Base-by-base conservation (phyloP, 2,888 invertebrate species). In the Xylota segnis region DNA sequence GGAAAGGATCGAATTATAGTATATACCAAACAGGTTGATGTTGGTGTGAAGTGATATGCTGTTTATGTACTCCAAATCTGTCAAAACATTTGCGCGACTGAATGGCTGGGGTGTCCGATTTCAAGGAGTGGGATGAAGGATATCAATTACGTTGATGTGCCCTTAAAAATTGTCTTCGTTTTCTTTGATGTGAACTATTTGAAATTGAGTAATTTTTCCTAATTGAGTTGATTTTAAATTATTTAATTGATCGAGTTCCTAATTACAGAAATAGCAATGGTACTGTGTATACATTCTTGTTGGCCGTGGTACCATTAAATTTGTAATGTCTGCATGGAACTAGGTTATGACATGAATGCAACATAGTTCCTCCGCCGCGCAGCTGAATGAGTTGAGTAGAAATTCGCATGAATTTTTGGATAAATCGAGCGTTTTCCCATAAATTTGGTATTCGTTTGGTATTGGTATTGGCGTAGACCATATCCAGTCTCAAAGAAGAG, bases 41-140 rank as follows among this genome's bases (percentile, higher is more conserved):
- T n/a, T 65, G 79, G 79, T 79, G 79, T 75, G 79, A 84, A 84
- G 59, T 75, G 45, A 40, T n/a, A n/a, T 29, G 70, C 50, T 68
- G 34, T 70, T 71, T 50, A 58, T 63, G 43, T 52, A 70, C 40
- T 58, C 37, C 10, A 43, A 68, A 65, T 34, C 70, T 70, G 79
- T 70, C 66, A 79, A 75, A 84, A 75, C 70, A 79, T 79, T 66
- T 70, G 27, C 50, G 5, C 5, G n/a, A 32, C 12, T 34, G 10
- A 34, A 50, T n/a, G 14, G 29, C 52, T 23, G 54, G 29, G 29
- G 58, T 84, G 52, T 79, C 74, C 18, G 50, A 75, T 84, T 79
- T 79, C 84, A 79, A 65, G 9, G 47, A 32, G 12, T 34, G 5
- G 16, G n/a, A 52, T 79, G 65, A 79, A 75, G 52, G 47, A 75